phyloP scores from a whole-genome alignment of 2,797 vertebrate genomes.

The Sebastes umbrosus region DNA sequence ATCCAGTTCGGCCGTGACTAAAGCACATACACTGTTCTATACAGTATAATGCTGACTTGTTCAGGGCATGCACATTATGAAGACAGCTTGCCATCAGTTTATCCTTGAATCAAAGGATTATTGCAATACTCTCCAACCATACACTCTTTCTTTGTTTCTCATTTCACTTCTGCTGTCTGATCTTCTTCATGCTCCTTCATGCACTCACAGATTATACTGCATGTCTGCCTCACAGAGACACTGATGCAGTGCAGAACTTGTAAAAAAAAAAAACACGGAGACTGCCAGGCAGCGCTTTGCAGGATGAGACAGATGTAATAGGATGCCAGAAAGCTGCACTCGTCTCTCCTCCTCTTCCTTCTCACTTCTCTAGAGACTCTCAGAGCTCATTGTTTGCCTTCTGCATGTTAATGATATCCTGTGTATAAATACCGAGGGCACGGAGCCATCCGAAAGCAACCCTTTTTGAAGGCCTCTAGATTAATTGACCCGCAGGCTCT shows the following conservation, averaged over 20 bases:
- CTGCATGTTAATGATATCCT: slow-evolving; percentile 71
- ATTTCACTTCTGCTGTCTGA: neutral
- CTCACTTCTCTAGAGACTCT: slow-evolving; percentile 50
- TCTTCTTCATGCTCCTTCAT: slow-evolving; percentile 10
- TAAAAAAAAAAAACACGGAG: slow-evolving; percentile 41
- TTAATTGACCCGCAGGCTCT: slow-evolving; percentile 49
- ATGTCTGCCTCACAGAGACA: slow-evolving; percentile 16
- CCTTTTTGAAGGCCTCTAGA: slow-evolving; percentile 39
- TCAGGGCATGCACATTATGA: slow-evolving; percentile 17
- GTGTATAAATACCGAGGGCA: slow-evolving; percentile 52
- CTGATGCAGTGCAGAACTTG: slow-evolving; percentile 3
- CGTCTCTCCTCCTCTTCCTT: slow-evolving; percentile 42
- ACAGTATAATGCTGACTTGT: slow-evolving; percentile 24
- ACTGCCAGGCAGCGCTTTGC: slow-evolving; percentile 31
- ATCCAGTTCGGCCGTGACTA: slow-evolving; percentile 44
- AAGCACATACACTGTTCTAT: slow-evolving; percentile 29
- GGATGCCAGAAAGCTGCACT: slow-evolving; percentile 49
- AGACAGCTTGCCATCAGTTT: slow-evolving; percentile 33
- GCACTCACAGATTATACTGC: slow-evolving; percentile 2
- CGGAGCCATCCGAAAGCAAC: slow-evolving; percentile 18
- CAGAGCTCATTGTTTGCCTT: slow-evolving; percentile 50
- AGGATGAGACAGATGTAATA: slow-evolving; percentile 55
- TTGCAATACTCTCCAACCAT: slow-evolving; percentile 7
- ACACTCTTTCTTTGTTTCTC: slow-evolving; percentile 18
- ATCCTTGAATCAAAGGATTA: slow-evolving; percentile 59